Conservation (phyloP, 2,888 invertebrate species). For the Limenitis camilla region DNA sequence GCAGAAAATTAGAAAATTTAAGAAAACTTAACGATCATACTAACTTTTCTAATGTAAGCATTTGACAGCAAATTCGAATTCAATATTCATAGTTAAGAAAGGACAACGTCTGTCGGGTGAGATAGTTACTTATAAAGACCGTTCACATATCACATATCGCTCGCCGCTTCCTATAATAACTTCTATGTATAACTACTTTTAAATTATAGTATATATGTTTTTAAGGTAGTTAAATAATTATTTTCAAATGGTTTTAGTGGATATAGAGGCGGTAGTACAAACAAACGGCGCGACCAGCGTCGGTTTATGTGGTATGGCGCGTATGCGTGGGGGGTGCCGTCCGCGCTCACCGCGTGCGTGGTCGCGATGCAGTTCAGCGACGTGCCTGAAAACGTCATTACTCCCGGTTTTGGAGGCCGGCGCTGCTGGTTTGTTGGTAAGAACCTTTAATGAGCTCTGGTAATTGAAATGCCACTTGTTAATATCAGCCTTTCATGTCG, state of each 20-base stretch:
- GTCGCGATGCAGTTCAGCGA: constrained; percentile 71
- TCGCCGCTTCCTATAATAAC: too few relatives aligned
- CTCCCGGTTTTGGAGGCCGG: constrained; percentile 70
- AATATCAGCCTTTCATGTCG: background rate
- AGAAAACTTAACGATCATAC: too few relatives aligned
- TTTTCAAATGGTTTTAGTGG: constrained; percentile 50
- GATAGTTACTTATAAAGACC: too few relatives aligned
- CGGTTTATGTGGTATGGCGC: constrained; percentile 77
- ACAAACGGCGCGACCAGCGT: constrained; percentile 68
- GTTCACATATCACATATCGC: too few relatives aligned
- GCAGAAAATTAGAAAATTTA: too few relatives aligned
- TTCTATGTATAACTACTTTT: too few relatives aligned
- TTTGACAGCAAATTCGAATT: too few relatives aligned
- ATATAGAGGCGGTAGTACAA: constrained; percentile 62
- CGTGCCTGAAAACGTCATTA: constrained; percentile 58
- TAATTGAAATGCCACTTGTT: background rate
- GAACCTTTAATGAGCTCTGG: constrained; percentile 13
- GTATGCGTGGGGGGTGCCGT: constrained; percentile 81
- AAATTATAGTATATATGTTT: background rate
- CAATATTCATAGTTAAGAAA: too few relatives aligned
- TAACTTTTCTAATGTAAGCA: too few relatives aligned
- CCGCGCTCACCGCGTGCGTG: constrained; percentile 66
- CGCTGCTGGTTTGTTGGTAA: constrained; percentile 78
- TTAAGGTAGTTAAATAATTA: background rate
- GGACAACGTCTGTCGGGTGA: too few relatives aligned